Conservation (phyloP, 1,140 invertebrate genomes). For the Drosophila busckii region DNA sequence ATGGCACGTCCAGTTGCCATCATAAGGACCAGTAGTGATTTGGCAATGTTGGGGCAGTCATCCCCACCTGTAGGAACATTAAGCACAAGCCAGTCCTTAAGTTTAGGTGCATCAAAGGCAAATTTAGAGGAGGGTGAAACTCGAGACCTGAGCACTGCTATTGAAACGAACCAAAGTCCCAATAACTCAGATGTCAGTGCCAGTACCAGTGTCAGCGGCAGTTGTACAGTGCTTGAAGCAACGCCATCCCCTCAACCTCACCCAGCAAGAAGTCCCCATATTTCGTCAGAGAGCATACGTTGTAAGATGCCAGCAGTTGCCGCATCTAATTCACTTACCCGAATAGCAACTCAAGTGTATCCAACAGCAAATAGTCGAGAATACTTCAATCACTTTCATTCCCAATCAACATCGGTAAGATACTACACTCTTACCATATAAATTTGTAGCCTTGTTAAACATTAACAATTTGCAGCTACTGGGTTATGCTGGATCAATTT, state of each 20-base stretch:
- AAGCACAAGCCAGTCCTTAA: slow-evolving; percentile 31
- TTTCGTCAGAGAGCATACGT: slow-evolving; percentile 26
- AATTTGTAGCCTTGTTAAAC: too few relatives aligned
- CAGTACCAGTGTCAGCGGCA: slow-evolving; percentile 6
- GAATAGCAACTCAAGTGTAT: slow-evolving; percentile 65
- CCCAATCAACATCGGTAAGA: slow-evolving; percentile 91
- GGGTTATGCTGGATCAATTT: slow-evolving; percentile 90
- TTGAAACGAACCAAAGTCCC: slow-evolving; percentile 42
- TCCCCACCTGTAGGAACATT: slow-evolving; percentile 84
- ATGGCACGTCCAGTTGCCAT: slow-evolving; percentile 98
- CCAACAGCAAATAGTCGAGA: slow-evolving; percentile 61
- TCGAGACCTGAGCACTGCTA: slow-evolving; percentile 6
- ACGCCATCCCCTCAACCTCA: slow-evolving; percentile 27
- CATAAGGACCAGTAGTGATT: slow-evolving; percentile 90
- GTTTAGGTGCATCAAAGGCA: slow-evolving; percentile 15
- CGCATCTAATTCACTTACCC: slow-evolving; percentile 33
- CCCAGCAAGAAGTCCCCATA: slow-evolving; percentile 28
- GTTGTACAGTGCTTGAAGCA: slow-evolving; percentile 21
- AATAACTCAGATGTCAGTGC: slow-evolving; percentile 16
- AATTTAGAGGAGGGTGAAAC: slow-evolving; percentile 30
- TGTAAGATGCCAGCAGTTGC: slow-evolving; percentile 42
- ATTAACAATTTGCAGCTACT: slow-evolving; percentile 91
- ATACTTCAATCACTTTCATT: slow-evolving; percentile 93
- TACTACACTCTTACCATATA: neutral
- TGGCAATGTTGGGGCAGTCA: slow-evolving; percentile 81